Evolutionary conservation across 2,888 invertebrate genomes (phyloP), one percentile per base, ranked within the genome.

Genomic region (Fissipunctia ypsillon): DNA sequence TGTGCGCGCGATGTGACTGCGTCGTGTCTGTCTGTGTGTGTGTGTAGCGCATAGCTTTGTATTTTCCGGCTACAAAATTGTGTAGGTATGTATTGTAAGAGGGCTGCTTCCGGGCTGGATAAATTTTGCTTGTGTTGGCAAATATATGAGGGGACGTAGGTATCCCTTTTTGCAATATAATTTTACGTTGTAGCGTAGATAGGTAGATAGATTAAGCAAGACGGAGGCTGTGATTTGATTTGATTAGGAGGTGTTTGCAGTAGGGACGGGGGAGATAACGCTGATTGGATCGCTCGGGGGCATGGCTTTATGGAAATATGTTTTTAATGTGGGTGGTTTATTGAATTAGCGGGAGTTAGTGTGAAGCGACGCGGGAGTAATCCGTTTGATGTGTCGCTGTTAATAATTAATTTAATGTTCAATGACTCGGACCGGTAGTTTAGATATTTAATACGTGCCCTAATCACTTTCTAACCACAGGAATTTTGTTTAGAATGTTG

Each of bases 191-290:
- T 92, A 93, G 93, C 91, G 92, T 94, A 95, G 96, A 95, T 96
- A 95, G 95, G 95, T 93, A 93, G 93, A 95, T 93, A 96, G 95
- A 96, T 96, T 95, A 95, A 94, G 94, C 94, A 95, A 95, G 95
- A 94, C 93, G 94, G 96, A 96, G 95, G 95, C 95, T 95, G 96
- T 92, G 96, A 96, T 96, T 96, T 95, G 95, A 96, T 96, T 96
- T 95, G 96, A 96, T 96, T 96, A 95, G 95, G 94, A 95, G 96
- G 96, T 96, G 96, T 96, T 95, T 90, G 95, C 91, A 89, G 92
- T 88, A 89, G 93, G 94, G 93, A 90, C 89, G 94, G 94, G 94
- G 92, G 92, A 95, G 96, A 96, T 96, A 95, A 95, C 92, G 90
- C 90, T 94, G 96, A 96, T 96, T 95, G 95, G 95, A 95, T 95